Percentiles rank a stretch among this genome's conserved stretches.
Conservation (phyloP, 2,797 vertebrate genomes). For the Takifugu rubripes region DNA sequence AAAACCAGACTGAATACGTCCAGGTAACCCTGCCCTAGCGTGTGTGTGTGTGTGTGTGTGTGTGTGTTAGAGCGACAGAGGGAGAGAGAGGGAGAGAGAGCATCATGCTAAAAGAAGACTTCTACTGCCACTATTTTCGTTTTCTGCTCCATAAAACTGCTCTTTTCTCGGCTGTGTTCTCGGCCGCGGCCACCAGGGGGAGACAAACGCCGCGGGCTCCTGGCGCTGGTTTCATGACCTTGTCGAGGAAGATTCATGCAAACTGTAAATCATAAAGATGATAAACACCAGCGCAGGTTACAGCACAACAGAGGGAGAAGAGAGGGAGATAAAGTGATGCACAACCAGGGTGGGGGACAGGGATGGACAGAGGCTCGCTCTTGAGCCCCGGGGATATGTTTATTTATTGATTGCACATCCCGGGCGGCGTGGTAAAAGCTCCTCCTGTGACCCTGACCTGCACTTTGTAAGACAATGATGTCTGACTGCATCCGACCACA, state of each 20-base stretch:
- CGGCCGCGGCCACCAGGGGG: slow-evolving; percentile 54
- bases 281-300: not conserved
- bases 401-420: slow-evolving; percentile 57
- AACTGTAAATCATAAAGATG: slow-evolving; percentile 1
- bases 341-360: slow-evolving; percentile 2
- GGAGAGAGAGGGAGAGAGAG: too few relatives aligned
- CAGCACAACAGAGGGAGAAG: not conserved
- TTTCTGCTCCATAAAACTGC: not conserved
- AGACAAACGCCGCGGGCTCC: slow-evolving; percentile 5
- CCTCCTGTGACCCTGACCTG: slow-evolving; percentile 52
- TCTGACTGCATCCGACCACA: slow-evolving; percentile 23
- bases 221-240: slow-evolving; percentile 31
- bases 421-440: slow-evolving; percentile 36
- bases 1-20: slow-evolving; percentile 33
- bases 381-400: slow-evolving; percentile 36
- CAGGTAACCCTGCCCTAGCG: slow-evolving; percentile 40
- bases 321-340: slow-evolving; percentile 6
- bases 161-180: not conserved
- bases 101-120: too few relatives aligned
- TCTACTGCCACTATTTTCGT: too few relatives aligned
- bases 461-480: slow-evolving; percentile 49
- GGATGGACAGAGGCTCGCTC: slow-evolving; percentile 4
- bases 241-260: slow-evolving; percentile 19
- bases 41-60: not conserved
- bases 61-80: too few relatives aligned